phyloP scores from a whole-genome alignment of 2,113 vertebrate species.

The Onychorhynchus coronatus region DNA sequence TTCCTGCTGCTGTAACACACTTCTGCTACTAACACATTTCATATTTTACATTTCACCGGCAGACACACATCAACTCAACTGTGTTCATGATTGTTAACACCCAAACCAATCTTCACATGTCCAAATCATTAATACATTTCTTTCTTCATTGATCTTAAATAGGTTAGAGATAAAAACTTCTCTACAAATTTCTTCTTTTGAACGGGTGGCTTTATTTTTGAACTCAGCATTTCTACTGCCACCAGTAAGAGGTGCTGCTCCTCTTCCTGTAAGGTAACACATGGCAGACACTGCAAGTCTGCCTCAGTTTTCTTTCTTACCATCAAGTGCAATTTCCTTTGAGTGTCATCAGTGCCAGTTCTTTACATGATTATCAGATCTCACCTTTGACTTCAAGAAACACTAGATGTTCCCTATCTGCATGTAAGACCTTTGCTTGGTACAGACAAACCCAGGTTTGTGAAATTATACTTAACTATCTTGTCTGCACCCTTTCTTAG shows the following conservation, averaged over 20 bases:
- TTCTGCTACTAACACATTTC: neutral
- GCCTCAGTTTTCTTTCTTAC: neutral
- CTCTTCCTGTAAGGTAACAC: neutral
- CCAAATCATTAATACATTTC: neutral
- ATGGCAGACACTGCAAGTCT: neutral
- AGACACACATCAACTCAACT: neutral
- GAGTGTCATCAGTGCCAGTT: neutral
- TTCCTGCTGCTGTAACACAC: neutral
- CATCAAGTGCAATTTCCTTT: neutral
- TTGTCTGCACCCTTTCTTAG: neutral
- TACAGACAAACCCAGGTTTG: neutral
- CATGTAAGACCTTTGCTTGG: accelerated
- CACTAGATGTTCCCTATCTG: neutral
- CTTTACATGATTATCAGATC: neutral
- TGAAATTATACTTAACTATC: neutral
- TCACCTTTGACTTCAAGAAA: neutral
- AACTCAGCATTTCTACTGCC: neutral
- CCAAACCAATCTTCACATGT: neutral
- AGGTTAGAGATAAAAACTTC: neutral
- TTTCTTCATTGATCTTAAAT: neutral
- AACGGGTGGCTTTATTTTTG: neutral
- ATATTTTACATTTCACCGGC: neutral
- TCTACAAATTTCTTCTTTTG: neutral
- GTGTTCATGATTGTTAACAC: neutral
- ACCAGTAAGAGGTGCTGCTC: neutral